Percentiles rank a stretch among this genome's conserved stretches.
phyloP scores from a whole-genome alignment of 2,113 vertebrate genomes.

The Oncorhynchus clarkii region DNA sequence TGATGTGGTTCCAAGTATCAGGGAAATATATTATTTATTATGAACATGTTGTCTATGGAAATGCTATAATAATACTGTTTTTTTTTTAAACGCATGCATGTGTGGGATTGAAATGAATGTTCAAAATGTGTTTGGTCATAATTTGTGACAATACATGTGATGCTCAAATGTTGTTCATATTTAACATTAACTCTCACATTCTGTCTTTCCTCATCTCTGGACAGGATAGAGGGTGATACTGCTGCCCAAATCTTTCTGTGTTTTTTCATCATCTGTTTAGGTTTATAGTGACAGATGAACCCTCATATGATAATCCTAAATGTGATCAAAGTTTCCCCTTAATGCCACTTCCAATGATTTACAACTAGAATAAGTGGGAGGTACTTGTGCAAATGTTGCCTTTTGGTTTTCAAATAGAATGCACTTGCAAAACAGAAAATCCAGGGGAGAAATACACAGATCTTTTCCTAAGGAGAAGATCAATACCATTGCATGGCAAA shows the following conservation, averaged over 20 bases:
- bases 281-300: conserved; percentile 19
- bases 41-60: no score
- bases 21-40: background rate
- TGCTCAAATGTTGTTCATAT: background rate
- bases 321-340: conserved; percentile 57
- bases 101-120: background rate
- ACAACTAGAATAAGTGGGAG: background rate
- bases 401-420: conserved; percentile 37
- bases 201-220: background rate
- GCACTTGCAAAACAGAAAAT: conserved; percentile 54
- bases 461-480: conserved; percentile 55
- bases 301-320: conserved; percentile 34
- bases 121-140: background rate
- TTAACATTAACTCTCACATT: background rate
- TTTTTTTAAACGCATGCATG: background rate
- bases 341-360: conserved; percentile 19
- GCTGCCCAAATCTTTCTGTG: background rate
- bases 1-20: background rate
- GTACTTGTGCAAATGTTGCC: background rate
- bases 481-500: conserved; percentile 71
- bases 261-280: background rate
- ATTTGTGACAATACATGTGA: background rate
- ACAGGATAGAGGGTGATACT: background rate
- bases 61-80: no score
- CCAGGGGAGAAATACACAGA: conserved; percentile 31